Percentiles rank a stretch among this genome's conserved stretches.
These are phyloP conservation scores for Cheilosia scutellata DNA, from an alignment of 2,888 invertebrate genomes.

Conservation along the genomic window DNA sequence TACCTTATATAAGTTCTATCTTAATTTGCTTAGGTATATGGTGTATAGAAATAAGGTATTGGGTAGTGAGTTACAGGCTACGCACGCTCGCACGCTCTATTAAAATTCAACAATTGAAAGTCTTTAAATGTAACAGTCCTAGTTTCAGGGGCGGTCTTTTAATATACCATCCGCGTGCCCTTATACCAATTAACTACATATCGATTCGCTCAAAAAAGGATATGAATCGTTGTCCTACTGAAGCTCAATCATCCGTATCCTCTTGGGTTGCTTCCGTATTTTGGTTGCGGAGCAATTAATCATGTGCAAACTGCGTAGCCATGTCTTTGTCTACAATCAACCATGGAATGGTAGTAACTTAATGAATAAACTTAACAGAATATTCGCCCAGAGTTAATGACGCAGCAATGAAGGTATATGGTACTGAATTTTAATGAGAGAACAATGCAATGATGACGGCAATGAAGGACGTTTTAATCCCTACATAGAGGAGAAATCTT, in stretches of 20 bases:
- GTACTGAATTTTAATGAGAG: constrained; percentile 31
- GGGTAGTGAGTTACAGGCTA: too few relatives aligned
- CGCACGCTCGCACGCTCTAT: too few relatives aligned
- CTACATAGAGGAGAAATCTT: background rate
- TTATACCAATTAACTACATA: background rate
- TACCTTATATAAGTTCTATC: too few relatives aligned
- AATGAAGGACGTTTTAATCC: background rate
- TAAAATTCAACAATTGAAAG: too few relatives aligned
- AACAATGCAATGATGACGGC: background rate
- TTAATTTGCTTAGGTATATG: too few relatives aligned
- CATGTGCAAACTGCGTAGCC: constrained; percentile 44
- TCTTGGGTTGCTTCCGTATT: constrained; percentile 28
- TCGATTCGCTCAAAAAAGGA: constrained; percentile 2
- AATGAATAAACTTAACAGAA: background rate
- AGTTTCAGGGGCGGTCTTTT: background rate
- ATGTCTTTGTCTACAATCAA: constrained; percentile 12
- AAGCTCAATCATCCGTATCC: constrained; percentile 28
- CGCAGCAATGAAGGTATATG: constrained; percentile 1
- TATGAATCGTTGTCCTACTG: constrained; percentile 25
- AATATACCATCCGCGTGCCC: background rate
- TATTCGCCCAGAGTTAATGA: constrained; percentile 8
- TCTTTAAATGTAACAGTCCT: background rate
- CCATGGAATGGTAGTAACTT: constrained; percentile 8
- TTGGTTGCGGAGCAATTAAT: constrained; percentile 26
- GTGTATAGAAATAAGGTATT: too few relatives aligned